A percentile compares a stretch with the other conserved stretches of the same genome.
phyloP scores from a whole-genome alignment of 2,888 invertebrate species.

The Copidosoma aretas region DNA sequence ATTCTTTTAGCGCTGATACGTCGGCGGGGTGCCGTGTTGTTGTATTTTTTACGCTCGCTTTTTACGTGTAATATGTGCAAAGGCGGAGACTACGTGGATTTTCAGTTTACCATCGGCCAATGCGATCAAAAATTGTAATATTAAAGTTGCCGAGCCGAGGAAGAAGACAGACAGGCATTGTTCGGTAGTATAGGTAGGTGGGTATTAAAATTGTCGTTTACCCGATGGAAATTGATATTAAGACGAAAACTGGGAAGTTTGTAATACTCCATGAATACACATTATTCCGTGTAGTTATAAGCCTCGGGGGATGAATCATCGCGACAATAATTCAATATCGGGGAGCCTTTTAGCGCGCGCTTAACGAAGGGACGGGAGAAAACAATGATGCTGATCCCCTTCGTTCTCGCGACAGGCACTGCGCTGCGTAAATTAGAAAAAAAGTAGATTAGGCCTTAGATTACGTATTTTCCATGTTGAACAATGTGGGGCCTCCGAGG shows the following conservation, averaged over 20 bases:
- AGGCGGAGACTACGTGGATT: background rate
- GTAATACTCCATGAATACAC: constrained; percentile 33
- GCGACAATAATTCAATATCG: constrained; percentile 35
- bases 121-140: constrained; percentile 1
- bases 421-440: constrained; percentile 9
- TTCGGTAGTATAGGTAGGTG: too few species aligned
- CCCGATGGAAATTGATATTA: constrained; percentile 1
- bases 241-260: constrained; percentile 15
- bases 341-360: constrained; percentile 29
- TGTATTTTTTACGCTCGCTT: background rate
- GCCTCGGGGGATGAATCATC: constrained; percentile 25
- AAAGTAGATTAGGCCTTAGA: constrained; percentile 19
- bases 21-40: too few species aligned
- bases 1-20: constrained; percentile 2
- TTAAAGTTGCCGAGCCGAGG: background rate
- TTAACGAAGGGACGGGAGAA: constrained; percentile 36
- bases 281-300: constrained; percentile 29
- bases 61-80: background rate
- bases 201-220: background rate
- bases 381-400: constrained; percentile 26
- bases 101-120: background rate
- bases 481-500: background rate
- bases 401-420: background rate
- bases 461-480: background rate
- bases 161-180: too few species aligned